Evolutionary conservation across 2,888 invertebrate species (phyloP).

Genomic region (Agriopis leucophaearia): DNA sequence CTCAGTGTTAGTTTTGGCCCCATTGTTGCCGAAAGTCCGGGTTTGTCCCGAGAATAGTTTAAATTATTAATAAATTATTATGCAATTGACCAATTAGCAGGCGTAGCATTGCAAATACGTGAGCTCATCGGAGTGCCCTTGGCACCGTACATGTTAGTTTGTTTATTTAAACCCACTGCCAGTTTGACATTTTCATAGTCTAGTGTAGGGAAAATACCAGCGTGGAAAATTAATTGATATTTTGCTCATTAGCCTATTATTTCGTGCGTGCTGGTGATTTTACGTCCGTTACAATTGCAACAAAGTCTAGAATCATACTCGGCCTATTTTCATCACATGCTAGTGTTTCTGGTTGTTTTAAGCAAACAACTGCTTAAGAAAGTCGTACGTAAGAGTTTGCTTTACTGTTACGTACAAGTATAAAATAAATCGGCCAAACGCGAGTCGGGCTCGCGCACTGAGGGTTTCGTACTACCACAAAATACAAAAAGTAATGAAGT

Average conservation of each 20-base stretch:
- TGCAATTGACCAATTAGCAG: constrained; percentile 36
- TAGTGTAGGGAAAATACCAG: constrained; percentile 25
- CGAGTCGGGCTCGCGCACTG: too few species aligned
- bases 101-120: constrained; percentile 24
- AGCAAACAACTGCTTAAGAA: too few species aligned
- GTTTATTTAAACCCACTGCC: constrained; percentile 56
- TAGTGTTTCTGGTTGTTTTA: background rate
- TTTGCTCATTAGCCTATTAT: constrained; percentile 27
- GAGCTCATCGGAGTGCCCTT: constrained; percentile 41
- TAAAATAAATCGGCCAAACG: too few species aligned
- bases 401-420: too few species aligned
- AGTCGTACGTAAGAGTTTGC: too few species aligned
- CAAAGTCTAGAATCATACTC: background rate
- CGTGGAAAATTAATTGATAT: constrained; percentile 30
- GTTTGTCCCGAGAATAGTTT: background rate
- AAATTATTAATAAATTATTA: constrained; percentile 42
- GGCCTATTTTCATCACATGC: background rate
- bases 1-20: too few species aligned
- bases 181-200: constrained; percentile 24
- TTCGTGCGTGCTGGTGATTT: constrained; percentile 19
- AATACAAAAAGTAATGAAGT: too few species aligned
- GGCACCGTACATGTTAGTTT: constrained; percentile 59
- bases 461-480: too few species aligned
- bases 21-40: too few species aligned
- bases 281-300: constrained; percentile 4